A percentile compares a stretch with the other conserved stretches of the same genome.
Conservation (phyloP, 2,888 invertebrate genomes). For the Glyphotaelius pellucidus region DNA sequence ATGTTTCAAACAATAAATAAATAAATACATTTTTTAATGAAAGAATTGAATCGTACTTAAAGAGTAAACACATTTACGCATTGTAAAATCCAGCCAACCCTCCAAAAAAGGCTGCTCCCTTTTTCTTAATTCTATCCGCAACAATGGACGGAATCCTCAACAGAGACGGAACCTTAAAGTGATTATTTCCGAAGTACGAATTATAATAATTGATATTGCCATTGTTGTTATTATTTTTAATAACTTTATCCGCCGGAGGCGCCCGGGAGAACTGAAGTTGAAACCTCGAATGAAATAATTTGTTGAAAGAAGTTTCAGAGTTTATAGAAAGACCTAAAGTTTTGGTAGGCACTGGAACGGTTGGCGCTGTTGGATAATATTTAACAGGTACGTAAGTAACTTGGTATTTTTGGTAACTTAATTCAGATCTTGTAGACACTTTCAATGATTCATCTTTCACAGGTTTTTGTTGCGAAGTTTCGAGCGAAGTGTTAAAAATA, state of each 20-base stretch:
- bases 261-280: conserved; percentile 54
- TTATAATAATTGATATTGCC: conserved; percentile 25
- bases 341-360: conserved; percentile 22
- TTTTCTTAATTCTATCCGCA: conserved; percentile 47
- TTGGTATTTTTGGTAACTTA: not conserved
- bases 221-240: not conserved
- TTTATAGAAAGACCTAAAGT: conserved; percentile 58
- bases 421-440: conserved; percentile 3
- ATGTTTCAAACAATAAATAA: too few species aligned
- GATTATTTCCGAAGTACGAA: conserved; percentile 41
- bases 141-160: conserved; percentile 53
- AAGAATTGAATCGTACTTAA: not conserved
- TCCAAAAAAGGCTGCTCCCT: conserved; percentile 47
- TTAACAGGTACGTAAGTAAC: conserved; percentile 37
- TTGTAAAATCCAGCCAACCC: conserved; percentile 17
- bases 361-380: not conserved
- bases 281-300: conserved; percentile 57
- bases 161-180: conserved; percentile 29
- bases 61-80: not conserved
- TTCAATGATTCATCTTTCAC: not conserved
- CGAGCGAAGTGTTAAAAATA: not conserved
- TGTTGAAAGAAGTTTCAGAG: conserved; percentile 51
- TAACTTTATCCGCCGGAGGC: not conserved
- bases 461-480: not conserved
- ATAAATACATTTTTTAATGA: too few species aligned